Conservation (phyloP, 2,797 vertebrate species). For the Pristis pectinata region DNA sequence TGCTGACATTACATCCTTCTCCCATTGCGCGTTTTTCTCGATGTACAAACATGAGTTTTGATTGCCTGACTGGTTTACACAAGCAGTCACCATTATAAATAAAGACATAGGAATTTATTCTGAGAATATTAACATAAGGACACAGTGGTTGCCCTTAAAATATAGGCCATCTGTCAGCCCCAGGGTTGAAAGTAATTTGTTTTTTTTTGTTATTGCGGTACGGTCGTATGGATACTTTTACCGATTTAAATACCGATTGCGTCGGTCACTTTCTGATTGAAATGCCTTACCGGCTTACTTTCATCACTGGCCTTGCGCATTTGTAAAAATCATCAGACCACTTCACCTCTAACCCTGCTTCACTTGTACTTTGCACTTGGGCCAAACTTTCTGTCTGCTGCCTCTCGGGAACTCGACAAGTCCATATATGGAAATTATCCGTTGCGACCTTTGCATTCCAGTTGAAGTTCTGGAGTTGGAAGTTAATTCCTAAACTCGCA, state of each 20-base stretch:
- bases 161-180: not conserved
- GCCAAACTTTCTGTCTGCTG: not conserved
- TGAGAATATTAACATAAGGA: not conserved
- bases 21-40: not conserved
- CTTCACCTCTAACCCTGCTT: not conserved
- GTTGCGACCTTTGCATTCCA: not conserved
- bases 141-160: not conserved
- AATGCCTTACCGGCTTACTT: too few species aligned
- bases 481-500: not conserved
- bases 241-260: too few species aligned
- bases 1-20: not conserved
- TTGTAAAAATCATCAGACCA: not conserved
- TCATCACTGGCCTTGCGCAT: not conserved
- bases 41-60: not conserved
- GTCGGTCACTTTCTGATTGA: too few species aligned
- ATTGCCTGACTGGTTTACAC: not conserved
- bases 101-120: not conserved
- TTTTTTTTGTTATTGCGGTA: too few species aligned
- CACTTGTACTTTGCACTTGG: not conserved
- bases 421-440: not conserved
- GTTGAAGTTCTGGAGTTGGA: not conserved
- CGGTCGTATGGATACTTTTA: too few species aligned
- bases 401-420: not conserved
- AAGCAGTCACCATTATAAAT: not conserved
- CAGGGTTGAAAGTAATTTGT: too few species aligned